Evolutionary conservation across 2,888 invertebrate species (phyloP).

Genomic region (Habroteleia sp.): DNA sequence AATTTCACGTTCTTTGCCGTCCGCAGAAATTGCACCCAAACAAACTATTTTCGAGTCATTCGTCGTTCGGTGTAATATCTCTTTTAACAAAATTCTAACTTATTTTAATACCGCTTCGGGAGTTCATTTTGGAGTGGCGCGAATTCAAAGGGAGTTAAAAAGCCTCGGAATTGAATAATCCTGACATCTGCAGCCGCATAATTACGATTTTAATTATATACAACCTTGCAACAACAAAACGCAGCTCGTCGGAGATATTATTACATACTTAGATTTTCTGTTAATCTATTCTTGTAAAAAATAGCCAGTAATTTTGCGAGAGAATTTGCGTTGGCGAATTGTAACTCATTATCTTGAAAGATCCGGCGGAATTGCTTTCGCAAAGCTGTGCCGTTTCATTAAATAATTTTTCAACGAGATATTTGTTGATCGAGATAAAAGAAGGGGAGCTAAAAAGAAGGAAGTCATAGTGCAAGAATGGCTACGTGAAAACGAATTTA

Average conservation of each 20-base stretch:
- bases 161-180: slow-evolving; percentile 5
- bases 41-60: slow-evolving; percentile 35
- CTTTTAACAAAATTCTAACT: slow-evolving; percentile 6
- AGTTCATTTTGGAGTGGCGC: slow-evolving; percentile 1
- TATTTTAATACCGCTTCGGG: slow-evolving; percentile 6
- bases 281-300: neutral
- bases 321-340: slow-evolving; percentile 14
- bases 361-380: slow-evolving; percentile 14
- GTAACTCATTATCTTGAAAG: slow-evolving; percentile 28
- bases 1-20: slow-evolving; percentile 44
- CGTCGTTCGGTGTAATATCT: slow-evolving; percentile 14
- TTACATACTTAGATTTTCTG: too few species aligned
- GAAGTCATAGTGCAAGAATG: neutral
- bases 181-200: neutral
- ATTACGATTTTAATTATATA: slow-evolving; percentile 5
- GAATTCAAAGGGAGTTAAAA: neutral
- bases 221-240: neutral
- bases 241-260: neutral
- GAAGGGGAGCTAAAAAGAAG: neutral
- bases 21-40: slow-evolving; percentile 23
- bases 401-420: slow-evolving; percentile 24
- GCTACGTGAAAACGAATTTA: slow-evolving; percentile 42
- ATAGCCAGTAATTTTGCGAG: neutral
- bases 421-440: slow-evolving; percentile 15
- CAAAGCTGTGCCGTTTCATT: slow-evolving; percentile 14